Evolutionary conservation across 2,888 invertebrate genomes (phyloP).

Genomic region (Himalopsyche kuldschensis): DNA sequence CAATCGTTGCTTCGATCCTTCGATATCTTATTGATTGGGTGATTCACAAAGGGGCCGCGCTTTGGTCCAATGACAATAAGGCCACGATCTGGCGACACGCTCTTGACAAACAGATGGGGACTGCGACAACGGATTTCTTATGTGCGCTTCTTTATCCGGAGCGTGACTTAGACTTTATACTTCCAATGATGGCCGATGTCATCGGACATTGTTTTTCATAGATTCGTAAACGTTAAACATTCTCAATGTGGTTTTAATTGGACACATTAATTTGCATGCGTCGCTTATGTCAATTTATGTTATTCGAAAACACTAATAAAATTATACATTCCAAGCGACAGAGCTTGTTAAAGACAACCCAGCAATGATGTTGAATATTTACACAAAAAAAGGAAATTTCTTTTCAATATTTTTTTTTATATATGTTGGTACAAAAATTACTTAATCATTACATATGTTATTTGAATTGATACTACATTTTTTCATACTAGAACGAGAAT

Average conservation of each 20-base stretch:
- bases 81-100: slow-evolving; percentile 29
- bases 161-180: not conserved
- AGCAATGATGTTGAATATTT: too few relatives aligned
- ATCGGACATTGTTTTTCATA: not conserved
- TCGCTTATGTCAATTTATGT: not conserved
- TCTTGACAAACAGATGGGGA: slow-evolving; percentile 29
- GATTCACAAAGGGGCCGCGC: slow-evolving; percentile 36
- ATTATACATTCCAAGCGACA: not conserved
- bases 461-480: too few relatives aligned
- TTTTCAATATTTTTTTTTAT: too few relatives aligned
- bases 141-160: slow-evolving; percentile 8
- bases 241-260: not conserved
- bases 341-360: too few relatives aligned
- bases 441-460: too few relatives aligned
- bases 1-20: slow-evolving; percentile 35
- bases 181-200: not conserved
- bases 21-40: slow-evolving; percentile 40
- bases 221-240: not conserved
- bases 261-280: not conserved
- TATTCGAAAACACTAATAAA: not conserved
- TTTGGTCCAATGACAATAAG: slow-evolving; percentile 25
- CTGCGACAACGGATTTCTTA: slow-evolving; percentile 7
- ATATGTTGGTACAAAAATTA: too few relatives aligned
- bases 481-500: too few relatives aligned
- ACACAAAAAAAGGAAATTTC: too few relatives aligned